phyloP scores from a whole-genome alignment of 2,797 vertebrate species.

The Alectoris magna region DNA sequence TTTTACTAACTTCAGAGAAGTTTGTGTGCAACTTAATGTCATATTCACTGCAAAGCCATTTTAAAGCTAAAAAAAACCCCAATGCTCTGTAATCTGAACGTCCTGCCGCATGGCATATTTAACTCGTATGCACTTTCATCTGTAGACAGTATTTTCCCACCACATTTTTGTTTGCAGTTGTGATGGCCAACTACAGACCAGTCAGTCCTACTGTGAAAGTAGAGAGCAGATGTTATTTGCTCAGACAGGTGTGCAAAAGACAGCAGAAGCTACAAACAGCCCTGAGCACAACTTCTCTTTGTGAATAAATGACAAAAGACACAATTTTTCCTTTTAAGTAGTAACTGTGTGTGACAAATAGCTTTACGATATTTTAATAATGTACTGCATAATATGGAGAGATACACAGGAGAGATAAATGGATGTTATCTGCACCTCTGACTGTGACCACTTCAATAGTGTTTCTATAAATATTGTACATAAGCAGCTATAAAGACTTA shows the following conservation, averaged over 20 bases:
- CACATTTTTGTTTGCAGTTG: neutral
- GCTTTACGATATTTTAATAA: neutral
- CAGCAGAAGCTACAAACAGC: neutral
- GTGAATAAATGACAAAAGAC: conserved; percentile 5
- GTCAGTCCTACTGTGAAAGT: neutral
- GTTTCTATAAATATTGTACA: conserved; percentile 4
- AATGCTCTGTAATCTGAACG: conserved; percentile 23
- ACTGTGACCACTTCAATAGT: neutral
- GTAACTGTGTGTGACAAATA: conserved; percentile 1
- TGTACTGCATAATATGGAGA: neutral
- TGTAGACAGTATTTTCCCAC: neutral
- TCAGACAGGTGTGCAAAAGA: neutral
- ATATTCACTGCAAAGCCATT: conserved; percentile 44
- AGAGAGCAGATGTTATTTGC: neutral
- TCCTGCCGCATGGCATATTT: conserved; percentile 35
- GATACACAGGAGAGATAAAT: neutral
- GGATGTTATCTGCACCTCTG: neutral
- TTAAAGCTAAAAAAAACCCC: conserved; percentile 42
- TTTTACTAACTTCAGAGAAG: conserved; percentile 8
- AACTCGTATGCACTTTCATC: conserved; percentile 42
- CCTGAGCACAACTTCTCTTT: neutral
- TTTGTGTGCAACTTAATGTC: conserved; percentile 16
- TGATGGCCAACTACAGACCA: conserved; percentile 13
- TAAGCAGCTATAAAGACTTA: conserved; percentile 14
- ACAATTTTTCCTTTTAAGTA: neutral